Base-by-base conservation (phyloP, 2,113 vertebrate genomes). In the Onychostruthus taczanowskii region DNA sequence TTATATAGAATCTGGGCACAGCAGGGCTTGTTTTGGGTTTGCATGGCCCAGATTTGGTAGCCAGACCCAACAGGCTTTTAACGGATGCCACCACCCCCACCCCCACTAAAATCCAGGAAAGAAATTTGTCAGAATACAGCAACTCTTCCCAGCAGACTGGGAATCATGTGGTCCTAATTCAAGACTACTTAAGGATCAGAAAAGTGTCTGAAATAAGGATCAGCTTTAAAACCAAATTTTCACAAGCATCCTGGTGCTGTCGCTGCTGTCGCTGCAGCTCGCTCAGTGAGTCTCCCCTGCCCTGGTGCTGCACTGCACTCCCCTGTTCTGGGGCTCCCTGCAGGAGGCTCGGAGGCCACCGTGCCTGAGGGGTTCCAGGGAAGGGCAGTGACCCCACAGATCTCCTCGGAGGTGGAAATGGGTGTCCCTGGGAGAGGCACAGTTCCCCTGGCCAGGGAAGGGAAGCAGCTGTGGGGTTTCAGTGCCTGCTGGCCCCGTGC, bases 181-280 rank as follows among this genome's bases (percentile, higher is more conserved):
- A 79, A 94, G 67, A 96, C 67, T 87, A 77, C 53, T 69, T 63
- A 55, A 50, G 70, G 70, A 58, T 87, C 79, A 87, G 77, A 93
- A 95, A 96, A 76, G 28, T 91, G 67, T 92, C 76, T 93, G 89
- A 96, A 94, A 94, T 72, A 89, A 68, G 66, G 90, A 94, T 83
- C 72, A 95, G 81, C 84, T 96, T 94, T 8, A 8, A 28, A 70
- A 2, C 3, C 20, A 43, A 10, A 22, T 35, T 52, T 81, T 46
- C 64, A 64, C 90, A 61, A 91, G 50, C 46, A 73, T 13, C 35
- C 22, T 59, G 76, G 47, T 79, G 58, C 12, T 55, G 33, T 68
- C 28, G 26, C 52, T 94, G 69, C 27, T 35, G 39, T 52, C 16
- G 9, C 67, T 81, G 69, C 28, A 55, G 20, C 23, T 79, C 4